Conservation (phyloP, 1,140 invertebrate genomes). For the Gonatopus flavifemur region DNA sequence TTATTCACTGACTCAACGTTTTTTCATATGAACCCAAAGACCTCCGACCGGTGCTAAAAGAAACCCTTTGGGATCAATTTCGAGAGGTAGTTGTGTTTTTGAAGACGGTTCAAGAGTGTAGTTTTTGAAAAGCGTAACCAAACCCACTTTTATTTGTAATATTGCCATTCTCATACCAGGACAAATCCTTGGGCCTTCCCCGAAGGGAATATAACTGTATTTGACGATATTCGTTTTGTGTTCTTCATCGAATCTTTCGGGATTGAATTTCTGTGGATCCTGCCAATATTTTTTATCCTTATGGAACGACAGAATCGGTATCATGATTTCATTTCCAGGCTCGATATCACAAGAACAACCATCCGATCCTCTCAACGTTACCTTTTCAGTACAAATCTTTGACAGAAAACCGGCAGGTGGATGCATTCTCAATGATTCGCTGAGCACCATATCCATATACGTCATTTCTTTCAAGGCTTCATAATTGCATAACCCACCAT, state of each 20-base stretch:
- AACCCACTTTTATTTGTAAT: constrained; percentile 55
- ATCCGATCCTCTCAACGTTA: constrained; percentile 30
- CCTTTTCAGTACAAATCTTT: constrained; percentile 41
- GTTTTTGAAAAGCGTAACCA: constrained; percentile 44
- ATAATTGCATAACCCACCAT: constrained; percentile 60
- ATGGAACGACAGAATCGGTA: constrained; percentile 50
- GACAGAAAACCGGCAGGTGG: constrained; percentile 34
- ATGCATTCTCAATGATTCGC: constrained; percentile 50
- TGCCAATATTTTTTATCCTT: constrained; percentile 60
- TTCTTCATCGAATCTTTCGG: constrained; percentile 63
- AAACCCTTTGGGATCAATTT: constrained; percentile 14
- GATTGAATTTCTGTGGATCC: constrained; percentile 67
- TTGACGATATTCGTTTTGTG: constrained; percentile 30
- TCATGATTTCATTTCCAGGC: constrained; percentile 36
- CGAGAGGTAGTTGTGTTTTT: constrained; percentile 28
- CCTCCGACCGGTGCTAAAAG: constrained; percentile 2
- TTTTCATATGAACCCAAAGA: constrained; percentile 13
- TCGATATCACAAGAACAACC: constrained; percentile 16
- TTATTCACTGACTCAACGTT: too few relatives aligned
- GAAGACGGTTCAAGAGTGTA: constrained; percentile 33
- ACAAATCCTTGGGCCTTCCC: constrained; percentile 61
- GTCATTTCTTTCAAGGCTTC: constrained; percentile 62
- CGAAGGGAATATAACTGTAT: constrained; percentile 61
- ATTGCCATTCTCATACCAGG: constrained; percentile 57
- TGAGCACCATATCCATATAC: constrained; percentile 60